Percentiles rank a stretch among this genome's conserved stretches.
These are phyloP conservation scores for Zoanthus sansibaricus DNA, from an alignment of 92 coral and sea anemone genomes.

Conservation along the genomic window DNA sequence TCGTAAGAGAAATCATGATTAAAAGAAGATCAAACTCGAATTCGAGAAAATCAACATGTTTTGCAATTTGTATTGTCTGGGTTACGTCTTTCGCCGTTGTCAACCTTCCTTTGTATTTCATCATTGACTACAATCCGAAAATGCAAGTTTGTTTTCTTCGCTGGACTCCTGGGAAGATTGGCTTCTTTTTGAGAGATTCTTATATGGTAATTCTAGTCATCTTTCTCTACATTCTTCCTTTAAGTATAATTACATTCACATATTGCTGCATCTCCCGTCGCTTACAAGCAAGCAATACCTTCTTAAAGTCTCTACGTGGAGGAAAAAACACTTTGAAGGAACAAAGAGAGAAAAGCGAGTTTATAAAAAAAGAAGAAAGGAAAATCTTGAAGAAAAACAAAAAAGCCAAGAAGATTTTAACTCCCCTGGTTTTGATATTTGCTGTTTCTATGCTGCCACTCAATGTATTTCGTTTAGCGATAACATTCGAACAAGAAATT, in stretches of 20 bases:
- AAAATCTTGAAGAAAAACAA: conserved; percentile 46
- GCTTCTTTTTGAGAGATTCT: neutral
- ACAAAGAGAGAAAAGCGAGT: conserved; percentile 10
- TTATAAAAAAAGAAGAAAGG: conserved; percentile 33
- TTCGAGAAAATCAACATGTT: conserved; percentile 23
- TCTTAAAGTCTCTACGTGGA: conserved; percentile 19
- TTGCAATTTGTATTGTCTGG: conserved; percentile 72
- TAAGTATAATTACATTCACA: conserved; percentile 9
- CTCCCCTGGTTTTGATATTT: conserved; percentile 28
- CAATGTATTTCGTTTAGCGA: conserved; percentile 29
- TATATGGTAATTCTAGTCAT: neutral
- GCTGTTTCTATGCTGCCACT: conserved; percentile 35
- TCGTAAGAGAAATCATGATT: conserved; percentile 56
- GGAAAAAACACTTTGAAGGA: neutral
- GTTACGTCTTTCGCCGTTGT: conserved; percentile 67
- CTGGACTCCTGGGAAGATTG: conserved; percentile 17
- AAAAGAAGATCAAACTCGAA: conserved; percentile 44
- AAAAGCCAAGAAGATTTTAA: conserved; percentile 37
- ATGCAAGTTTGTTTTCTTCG: conserved; percentile 1
- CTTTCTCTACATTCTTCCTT: conserved; percentile 13
- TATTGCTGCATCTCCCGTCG: conserved; percentile 44
- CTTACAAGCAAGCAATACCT: conserved; percentile 13
- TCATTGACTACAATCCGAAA: neutral
- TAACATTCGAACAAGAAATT: conserved; percentile 14
- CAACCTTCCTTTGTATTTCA: conserved; percentile 61